phyloP scores from a whole-genome alignment of 1,140 invertebrate species.

The roundworm (Caenorhabditis elegans) region DNA sequence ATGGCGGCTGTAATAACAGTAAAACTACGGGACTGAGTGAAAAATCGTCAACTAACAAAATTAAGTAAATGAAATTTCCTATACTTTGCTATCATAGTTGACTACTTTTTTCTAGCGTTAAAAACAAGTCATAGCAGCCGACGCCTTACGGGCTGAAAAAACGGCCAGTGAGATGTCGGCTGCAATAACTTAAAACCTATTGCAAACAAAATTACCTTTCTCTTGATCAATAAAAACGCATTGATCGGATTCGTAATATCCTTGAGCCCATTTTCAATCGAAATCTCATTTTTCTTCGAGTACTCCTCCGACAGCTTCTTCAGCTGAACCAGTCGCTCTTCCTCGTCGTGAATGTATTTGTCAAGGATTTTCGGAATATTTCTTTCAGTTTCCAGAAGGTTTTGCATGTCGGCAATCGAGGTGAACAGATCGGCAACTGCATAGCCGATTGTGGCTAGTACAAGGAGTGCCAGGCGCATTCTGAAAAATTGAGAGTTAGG shows the following conservation, averaged over 20 bases:
- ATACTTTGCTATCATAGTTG: too few species aligned
- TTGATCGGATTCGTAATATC: slow-evolving; percentile 82
- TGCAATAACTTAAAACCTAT: too few species aligned
- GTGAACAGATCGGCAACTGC: slow-evolving; percentile 47
- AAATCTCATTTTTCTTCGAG: slow-evolving; percentile 31
- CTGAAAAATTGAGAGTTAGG: background rate
- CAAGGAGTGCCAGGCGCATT: slow-evolving; percentile 25
- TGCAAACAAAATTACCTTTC: slow-evolving; percentile 79
- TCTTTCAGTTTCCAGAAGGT: slow-evolving; percentile 41
- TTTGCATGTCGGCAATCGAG: slow-evolving; percentile 46
- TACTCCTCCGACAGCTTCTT: slow-evolving; percentile 44
- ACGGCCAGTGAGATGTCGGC: too few species aligned
- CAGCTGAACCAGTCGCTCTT: slow-evolving; percentile 30
- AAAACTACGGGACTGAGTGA: too few species aligned
- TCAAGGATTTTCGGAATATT: slow-evolving; percentile 44
- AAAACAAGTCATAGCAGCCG: too few species aligned
- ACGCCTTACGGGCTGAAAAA: too few species aligned
- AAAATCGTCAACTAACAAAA: too few species aligned
- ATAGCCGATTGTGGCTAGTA: slow-evolving; percentile 19
- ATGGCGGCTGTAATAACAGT: too few species aligned
- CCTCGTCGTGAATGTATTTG: slow-evolving; percentile 45
- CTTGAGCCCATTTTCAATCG: slow-evolving; percentile 38
- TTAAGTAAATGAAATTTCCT: too few species aligned
- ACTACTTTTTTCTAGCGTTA: too few species aligned
- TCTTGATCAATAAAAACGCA: slow-evolving; percentile 90